Evolutionary conservation across 2,797 vertebrate genomes (phyloP).

Genomic region (Gallinago stenura): DNA sequence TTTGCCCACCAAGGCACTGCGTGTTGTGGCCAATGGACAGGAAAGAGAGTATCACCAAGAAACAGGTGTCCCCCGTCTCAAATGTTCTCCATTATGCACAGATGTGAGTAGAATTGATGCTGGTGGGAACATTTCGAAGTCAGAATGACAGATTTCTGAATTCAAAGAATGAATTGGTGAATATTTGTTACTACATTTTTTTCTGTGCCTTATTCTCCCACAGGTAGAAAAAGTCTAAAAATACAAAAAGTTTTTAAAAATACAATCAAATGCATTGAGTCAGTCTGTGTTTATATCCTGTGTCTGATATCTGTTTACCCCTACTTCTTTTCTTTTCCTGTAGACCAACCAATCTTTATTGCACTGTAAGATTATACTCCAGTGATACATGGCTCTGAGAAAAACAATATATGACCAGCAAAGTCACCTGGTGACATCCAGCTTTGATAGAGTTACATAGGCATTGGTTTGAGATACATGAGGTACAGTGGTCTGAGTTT

Average conservation of each 20-base stretch:
- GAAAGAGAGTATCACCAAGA: not conserved
- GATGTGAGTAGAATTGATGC: not conserved
- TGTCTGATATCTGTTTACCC: not conserved
- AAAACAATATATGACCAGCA: not conserved
- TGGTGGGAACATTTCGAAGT: not conserved
- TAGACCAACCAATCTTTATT: not conserved
- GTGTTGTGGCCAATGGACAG: not conserved
- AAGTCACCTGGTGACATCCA: not conserved
- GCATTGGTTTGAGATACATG: not conserved
- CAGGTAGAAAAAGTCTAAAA: not conserved
- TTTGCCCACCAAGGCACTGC: accelerated
- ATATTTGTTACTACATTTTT: not conserved
- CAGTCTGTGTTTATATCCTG: not conserved
- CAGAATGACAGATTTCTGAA: not conserved
- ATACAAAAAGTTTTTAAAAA: not conserved
- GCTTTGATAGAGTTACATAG: not conserved
- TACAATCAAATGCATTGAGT: not conserved
- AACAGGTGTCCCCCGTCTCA: not conserved
- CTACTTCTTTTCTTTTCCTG: not conserved
- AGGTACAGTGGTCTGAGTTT: not conserved
- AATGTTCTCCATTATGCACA: not conserved
- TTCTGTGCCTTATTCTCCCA: not conserved
- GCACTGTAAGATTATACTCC: not conserved
- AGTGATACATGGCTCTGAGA: not conserved
- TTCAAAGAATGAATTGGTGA: not conserved